Evolutionary conservation across 2,888 invertebrate species (phyloP).

Genomic region (Tuberolachnus salignus): DNA sequence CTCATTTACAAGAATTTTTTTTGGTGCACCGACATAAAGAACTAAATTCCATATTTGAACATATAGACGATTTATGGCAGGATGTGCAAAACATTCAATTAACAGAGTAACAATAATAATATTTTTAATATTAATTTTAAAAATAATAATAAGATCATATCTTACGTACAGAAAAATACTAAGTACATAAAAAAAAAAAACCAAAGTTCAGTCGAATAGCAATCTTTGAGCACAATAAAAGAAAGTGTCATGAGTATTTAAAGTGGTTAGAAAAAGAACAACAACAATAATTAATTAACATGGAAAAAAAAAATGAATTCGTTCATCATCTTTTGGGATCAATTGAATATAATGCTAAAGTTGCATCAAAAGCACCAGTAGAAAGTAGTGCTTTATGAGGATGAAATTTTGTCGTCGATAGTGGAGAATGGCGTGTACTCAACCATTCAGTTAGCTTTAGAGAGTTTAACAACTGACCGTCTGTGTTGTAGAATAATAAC

Average conservation of each 20-base stretch:
- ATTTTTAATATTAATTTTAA: constrained; percentile 48
- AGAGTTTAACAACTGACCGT: constrained; percentile 75
- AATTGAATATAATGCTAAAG: constrained; percentile 80
- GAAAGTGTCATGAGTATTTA: constrained; percentile 54
- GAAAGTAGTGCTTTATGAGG: constrained; percentile 83
- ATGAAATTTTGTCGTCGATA: constrained; percentile 73
- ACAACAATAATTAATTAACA: constrained; percentile 36
- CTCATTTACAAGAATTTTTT: constrained; percentile 51
- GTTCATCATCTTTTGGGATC: constrained; percentile 70
- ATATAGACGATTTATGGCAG: constrained; percentile 49
- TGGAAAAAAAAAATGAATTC: not conserved
- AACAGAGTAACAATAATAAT: constrained; percentile 52
- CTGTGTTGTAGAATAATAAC: constrained; percentile 70
- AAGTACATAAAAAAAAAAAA: constrained; percentile 54
- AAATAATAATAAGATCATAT: constrained; percentile 40
- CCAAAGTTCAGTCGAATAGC: constrained; percentile 48
- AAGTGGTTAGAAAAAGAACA: constrained; percentile 52
- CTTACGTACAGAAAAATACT: constrained; percentile 50
- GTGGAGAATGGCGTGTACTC: constrained; percentile 43
- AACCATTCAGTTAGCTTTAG: constrained; percentile 89
- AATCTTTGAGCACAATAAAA: constrained; percentile 55
- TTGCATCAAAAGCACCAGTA: constrained; percentile 84
- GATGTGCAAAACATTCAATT: constrained; percentile 40
- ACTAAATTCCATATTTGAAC: constrained; percentile 23
- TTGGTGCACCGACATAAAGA: constrained; percentile 22